These are phyloP conservation scores for Echinarachnius parma DNA, from an alignment of 53 echinoderm and acorn worm species.

Conservation along the genomic window DNA sequence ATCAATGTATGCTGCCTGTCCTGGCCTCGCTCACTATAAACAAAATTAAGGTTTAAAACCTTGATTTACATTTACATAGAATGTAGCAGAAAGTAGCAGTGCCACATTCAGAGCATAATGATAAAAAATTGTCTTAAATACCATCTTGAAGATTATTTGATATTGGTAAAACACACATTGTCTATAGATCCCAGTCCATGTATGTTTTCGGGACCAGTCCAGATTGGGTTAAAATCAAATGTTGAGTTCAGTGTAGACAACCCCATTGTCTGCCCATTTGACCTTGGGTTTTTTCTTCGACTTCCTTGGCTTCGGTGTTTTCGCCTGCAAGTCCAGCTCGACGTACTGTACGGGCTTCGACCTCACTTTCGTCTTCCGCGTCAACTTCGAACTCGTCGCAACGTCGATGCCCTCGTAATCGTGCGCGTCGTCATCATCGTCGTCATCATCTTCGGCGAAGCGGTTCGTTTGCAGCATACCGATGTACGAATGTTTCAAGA, in stretches of 20 bases:
- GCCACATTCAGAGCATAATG: too few species aligned
- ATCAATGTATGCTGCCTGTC: too few species aligned
- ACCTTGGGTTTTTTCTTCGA: slow-evolving; percentile 10
- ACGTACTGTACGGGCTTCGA: slow-evolving; percentile 13
- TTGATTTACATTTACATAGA: too few species aligned
- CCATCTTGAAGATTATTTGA: too few species aligned
- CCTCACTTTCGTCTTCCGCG: neutral
- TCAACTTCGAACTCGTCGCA: neutral
- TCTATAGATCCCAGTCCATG: too few species aligned
- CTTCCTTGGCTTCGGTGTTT: slow-evolving; percentile 10
- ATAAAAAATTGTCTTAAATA: too few species aligned
- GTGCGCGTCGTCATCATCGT: slow-evolving; percentile 22
- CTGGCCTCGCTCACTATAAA: too few species aligned
- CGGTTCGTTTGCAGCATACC: neutral
- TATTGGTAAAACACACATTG: too few species aligned
- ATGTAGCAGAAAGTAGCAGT: too few species aligned
- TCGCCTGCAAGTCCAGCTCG: slow-evolving; percentile 16
- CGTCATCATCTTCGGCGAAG: slow-evolving; percentile 1
- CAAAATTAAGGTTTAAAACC: too few species aligned
- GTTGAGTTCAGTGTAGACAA: slow-evolving; percentile 32
- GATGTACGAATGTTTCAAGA: slow-evolving; percentile 28
- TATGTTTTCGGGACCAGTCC: too few species aligned
- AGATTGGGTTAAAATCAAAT: too few species aligned
- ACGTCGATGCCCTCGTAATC: slow-evolving; percentile 29
- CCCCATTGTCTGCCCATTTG: slow-evolving; percentile 35